Evolutionary conservation across 2,888 invertebrate genomes (phyloP).

Genomic region (Sphinx pinastri): DNA sequence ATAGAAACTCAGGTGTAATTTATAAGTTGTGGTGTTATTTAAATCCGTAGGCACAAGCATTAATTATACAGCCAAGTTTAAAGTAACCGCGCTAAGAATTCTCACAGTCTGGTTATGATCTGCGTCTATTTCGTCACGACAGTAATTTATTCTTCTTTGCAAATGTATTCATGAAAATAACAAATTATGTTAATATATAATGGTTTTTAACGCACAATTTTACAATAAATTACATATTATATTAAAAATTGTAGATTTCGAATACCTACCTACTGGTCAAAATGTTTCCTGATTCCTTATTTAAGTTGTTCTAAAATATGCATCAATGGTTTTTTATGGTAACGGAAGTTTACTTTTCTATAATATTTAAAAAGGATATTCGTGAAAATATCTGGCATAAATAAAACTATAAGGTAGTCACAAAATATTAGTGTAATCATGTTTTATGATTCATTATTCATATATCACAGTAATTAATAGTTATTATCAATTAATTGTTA

Average conservation of each 20-base stretch:
- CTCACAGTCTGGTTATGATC: constrained; percentile 4
- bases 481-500: not conserved
- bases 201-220: not conserved
- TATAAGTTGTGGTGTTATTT: no score
- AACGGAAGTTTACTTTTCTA: not conserved
- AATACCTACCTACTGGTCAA: not conserved
- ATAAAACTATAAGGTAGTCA: no score
- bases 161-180: no score
- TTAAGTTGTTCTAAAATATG: not conserved
- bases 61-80: not conserved
- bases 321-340: not conserved
- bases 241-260: not conserved
- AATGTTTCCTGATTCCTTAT: constrained; percentile 12
- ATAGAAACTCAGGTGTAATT: not conserved
- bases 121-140: not conserved
- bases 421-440: not conserved
- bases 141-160: no score
- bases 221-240: not conserved
- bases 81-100: not conserved
- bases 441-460: not conserved
- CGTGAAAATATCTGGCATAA: not conserved
- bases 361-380: not conserved
- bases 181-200: no score
- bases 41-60: not conserved
- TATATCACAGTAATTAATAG: not conserved